These are phyloP conservation scores for Montipora capricornis DNA, from an alignment of 64 coral and sea anemone genomes.

Conservation along the genomic window DNA sequence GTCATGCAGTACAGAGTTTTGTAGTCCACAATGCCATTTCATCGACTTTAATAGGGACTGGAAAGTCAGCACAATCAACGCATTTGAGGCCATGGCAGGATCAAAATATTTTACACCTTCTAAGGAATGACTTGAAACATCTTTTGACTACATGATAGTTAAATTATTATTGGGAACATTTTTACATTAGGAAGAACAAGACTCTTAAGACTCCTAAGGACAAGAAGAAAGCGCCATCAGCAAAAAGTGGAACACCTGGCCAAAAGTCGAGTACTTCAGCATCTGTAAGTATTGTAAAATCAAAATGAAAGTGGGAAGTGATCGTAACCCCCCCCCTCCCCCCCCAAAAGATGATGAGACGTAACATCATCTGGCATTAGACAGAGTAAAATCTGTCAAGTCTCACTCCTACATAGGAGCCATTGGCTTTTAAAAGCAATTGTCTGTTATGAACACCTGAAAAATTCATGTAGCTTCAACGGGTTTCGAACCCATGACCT, in stretches of 20 bases:
- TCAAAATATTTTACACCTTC: too few relatives aligned
- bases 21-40: too few relatives aligned
- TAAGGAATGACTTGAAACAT: too few relatives aligned
- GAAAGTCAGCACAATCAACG: too few relatives aligned
- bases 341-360: neutral
- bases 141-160: neutral
- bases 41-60: too few relatives aligned
- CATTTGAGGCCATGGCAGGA: too few relatives aligned
- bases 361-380: neutral
- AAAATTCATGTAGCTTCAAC: too few relatives aligned
- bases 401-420: neutral
- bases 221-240: slow-evolving; percentile 12
- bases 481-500: too few relatives aligned
- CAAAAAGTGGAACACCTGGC: neutral
- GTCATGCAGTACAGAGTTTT: too few relatives aligned
- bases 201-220: slow-evolving; percentile 3
- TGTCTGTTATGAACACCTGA: too few relatives aligned
- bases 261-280: neutral
- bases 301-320: neutral
- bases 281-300: neutral
- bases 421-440: too few relatives aligned
- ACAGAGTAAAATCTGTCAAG: neutral
- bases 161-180: neutral
- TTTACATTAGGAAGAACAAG: slow-evolving; percentile 3
- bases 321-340: too few relatives aligned